Conservation (phyloP, 2,797 vertebrate genomes). For the Macrochelys suwanniensis region DNA sequence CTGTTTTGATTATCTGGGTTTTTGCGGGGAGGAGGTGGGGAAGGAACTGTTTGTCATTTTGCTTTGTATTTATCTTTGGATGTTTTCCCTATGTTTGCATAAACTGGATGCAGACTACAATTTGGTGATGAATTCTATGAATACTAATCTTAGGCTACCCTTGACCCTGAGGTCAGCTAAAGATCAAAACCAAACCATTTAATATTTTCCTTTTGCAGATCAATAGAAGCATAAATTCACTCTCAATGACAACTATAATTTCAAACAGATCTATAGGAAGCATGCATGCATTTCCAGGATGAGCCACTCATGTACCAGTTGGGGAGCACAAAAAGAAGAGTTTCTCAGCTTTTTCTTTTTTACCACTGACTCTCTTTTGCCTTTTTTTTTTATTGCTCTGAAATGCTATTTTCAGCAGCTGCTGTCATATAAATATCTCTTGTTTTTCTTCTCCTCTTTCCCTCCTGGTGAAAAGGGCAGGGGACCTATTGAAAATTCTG, state of each 20-base stretch:
- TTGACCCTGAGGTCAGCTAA: constrained; percentile 96
- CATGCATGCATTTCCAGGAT: constrained; percentile 87
- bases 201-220: constrained; percentile 99
- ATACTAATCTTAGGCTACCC: constrained; percentile 98
- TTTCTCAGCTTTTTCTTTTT: constrained; percentile 79
- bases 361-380: constrained; percentile 86
- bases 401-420: constrained; percentile 89
- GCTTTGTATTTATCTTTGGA: constrained; percentile 76
- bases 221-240: constrained; percentile 99
- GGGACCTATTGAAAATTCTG: constrained; percentile 90
- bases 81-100: constrained; percentile 87
- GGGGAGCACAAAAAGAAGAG: constrained; percentile 77
- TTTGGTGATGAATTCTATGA: constrained; percentile 94
- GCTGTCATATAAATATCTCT: constrained; percentile 91
- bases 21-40: constrained; percentile 7
- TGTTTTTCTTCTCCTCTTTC: constrained; percentile 89
- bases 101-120: constrained; percentile 90
- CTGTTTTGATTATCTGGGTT: constrained; percentile 21
- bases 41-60: constrained; percentile 77
- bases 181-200: constrained; percentile 98
- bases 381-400: constrained; percentile 83
- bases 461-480: constrained; percentile 89
- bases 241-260: constrained; percentile 99
- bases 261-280: constrained; percentile 98
- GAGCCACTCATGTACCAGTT: constrained; percentile 80